Evolutionary conservation across 2,888 invertebrate species (phyloP), one percentile per base, ranked within the genome.

Genomic region (Scaptomyza cyrtandrae): DNA sequence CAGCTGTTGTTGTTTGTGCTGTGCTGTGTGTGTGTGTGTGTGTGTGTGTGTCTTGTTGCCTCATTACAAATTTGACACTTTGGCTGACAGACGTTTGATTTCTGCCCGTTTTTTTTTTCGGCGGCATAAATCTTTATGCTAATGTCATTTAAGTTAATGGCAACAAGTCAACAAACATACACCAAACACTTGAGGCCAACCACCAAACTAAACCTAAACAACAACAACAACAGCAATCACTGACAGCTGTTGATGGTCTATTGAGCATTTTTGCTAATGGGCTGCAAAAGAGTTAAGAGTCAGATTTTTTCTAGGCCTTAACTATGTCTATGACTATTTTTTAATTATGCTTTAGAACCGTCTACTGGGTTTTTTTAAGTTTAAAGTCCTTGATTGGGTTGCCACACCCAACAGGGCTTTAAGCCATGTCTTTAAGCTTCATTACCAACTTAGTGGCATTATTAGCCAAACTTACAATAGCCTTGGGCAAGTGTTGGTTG

Each of bases 81-180:
- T 85, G 87, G 56, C 75, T 80, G 89, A 88, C 89, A 84, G 75
- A 71, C 79, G 44, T 75, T 82, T 71, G 80, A 80, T 83, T 82
- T 85, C 76, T 63, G 45, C 58, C 49, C 73, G 56, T 72, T 78
- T n/a, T 75, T 73, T 71, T 77, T 39, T 75, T 73, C 62, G 56
- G 56, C 53, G 69, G 67, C 73, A 73, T 73, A 86, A 71, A 67
- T 84, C 75, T 80, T 89, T 88, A 68, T 87, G 89, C 89, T 86
- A 86, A 89, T 90, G 89, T 90, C 89, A 90, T 89, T 88, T 87
- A 76, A 86, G 78, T 89, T 90, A 90, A 89, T 87, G 77, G 85
- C 59, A 75, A 81, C 69, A 74, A 65, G 71, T 62, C 72, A 64
- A 54, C 62, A 50, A 46, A 62, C 59, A 76, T 58, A 59, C 62